These are phyloP conservation scores for Meloidogyne hapla DNA, from an alignment of 1,140 invertebrate species.

Conservation along the genomic window DNA sequence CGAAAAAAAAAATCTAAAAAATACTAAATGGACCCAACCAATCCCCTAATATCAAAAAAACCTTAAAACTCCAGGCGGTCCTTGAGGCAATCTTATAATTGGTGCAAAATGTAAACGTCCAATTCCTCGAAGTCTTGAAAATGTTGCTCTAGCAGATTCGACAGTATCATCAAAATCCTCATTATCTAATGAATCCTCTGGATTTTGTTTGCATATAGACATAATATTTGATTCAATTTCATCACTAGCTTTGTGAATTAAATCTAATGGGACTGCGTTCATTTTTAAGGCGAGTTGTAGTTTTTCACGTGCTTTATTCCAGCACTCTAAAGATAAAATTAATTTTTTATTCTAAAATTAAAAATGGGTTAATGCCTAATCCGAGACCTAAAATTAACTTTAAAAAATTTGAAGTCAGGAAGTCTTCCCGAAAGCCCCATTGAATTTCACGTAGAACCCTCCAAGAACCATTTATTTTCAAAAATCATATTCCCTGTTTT, in stretches of 20 bases:
- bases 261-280: constrained; percentile 36
- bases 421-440: too few species aligned
- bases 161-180: constrained; percentile 15
- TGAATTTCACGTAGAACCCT: too few species aligned
- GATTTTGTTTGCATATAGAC: constrained; percentile 15
- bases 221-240: constrained; percentile 26
- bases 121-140: constrained; percentile 36
- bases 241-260: constrained; percentile 24
- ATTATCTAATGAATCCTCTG: constrained; percentile 33
- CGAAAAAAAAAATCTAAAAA: too few species aligned
- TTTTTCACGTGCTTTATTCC: constrained; percentile 44
- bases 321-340: constrained; percentile 22
- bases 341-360: neutral
- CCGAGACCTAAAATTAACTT: too few species aligned
- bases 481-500: too few species aligned
- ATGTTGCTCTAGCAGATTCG: constrained; percentile 20
- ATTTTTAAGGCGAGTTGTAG: constrained; percentile 41
- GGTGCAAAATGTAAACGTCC: constrained; percentile 33
- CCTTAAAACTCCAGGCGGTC: constrained; percentile 19
- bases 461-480: too few species aligned
- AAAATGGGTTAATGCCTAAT: too few species aligned
- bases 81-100: constrained; percentile 28
- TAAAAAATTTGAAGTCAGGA: too few species aligned
- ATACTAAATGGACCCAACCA: too few species aligned
- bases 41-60: constrained; percentile 46